Evolutionary conservation across 2,113 vertebrate genomes (phyloP).

Genomic region (Pachypanchax playfairii): DNA sequence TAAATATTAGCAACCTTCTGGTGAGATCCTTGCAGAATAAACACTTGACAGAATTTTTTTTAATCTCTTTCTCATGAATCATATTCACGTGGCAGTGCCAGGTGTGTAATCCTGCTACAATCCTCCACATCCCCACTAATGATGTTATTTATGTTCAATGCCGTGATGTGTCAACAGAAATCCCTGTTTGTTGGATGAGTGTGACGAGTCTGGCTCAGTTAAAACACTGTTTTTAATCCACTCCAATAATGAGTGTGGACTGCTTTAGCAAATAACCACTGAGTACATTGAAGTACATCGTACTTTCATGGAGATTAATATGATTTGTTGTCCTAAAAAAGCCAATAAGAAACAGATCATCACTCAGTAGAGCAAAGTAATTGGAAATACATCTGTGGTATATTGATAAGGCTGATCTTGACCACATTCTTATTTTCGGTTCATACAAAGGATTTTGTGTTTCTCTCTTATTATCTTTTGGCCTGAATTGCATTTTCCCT

Average conservation of each 20-base stretch:
- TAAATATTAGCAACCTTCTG: conserved; percentile 71
- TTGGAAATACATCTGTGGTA: neutral
- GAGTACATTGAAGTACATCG: neutral
- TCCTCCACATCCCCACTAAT: conserved; percentile 40
- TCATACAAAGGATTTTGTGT: neutral
- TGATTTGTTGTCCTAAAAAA: neutral
- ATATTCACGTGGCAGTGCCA: conserved; percentile 65
- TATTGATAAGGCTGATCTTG: neutral
- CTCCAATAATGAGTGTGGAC: neutral
- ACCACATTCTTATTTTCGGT: neutral
- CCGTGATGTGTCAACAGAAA: conserved; percentile 51
- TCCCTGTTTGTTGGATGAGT: conserved; percentile 20
- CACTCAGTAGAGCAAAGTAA: too few relatives aligned
- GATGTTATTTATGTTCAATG: conserved; percentile 49
- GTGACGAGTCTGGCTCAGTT: conserved; percentile 7
- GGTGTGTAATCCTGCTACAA: conserved; percentile 64
- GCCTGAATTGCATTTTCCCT: conserved; percentile 4
- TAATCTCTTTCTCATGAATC: conserved; percentile 27
- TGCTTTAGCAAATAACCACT: neutral
- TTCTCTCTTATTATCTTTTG: conserved; percentile 1
- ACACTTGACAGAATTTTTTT: conserved; percentile 40
- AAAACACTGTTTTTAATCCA: conserved; percentile 15
- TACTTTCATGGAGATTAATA: neutral
- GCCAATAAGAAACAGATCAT: neutral
- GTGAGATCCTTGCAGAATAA: conserved; percentile 56